phyloP scores from a whole-genome alignment of 2,113 vertebrate genomes.

The Kryptolebias marmoratus region DNA sequence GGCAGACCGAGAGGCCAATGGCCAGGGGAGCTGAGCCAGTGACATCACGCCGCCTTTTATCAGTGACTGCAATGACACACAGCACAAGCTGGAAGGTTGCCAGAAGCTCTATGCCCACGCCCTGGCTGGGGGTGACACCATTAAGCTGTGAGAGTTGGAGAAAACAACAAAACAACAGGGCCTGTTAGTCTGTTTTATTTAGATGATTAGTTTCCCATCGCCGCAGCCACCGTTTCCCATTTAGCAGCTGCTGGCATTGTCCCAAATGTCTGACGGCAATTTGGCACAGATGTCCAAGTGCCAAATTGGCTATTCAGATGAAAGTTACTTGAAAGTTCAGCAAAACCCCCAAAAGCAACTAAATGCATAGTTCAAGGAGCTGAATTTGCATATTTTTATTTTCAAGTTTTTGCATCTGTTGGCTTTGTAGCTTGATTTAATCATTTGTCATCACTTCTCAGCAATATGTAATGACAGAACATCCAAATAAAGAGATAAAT shows the following conservation, averaged over 20 bases:
- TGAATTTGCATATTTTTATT: slow-evolving; percentile 32
- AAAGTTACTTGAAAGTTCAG: slow-evolving; percentile 7
- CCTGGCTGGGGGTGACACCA: slow-evolving; percentile 85
- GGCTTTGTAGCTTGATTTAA: slow-evolving; percentile 13
- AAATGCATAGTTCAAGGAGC: slow-evolving; percentile 12
- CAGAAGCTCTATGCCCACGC: slow-evolving; percentile 92
- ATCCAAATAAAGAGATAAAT: neutral
- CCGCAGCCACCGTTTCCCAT: slow-evolving; percentile 9
- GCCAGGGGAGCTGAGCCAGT: slow-evolving; percentile 90
- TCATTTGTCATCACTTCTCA: slow-evolving; percentile 50
- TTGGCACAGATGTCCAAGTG: slow-evolving; percentile 22
- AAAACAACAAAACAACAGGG: slow-evolving; percentile 26
- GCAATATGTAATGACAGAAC: slow-evolving; percentile 37
- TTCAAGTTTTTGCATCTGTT: slow-evolving; percentile 23
- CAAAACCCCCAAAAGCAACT: slow-evolving; percentile 5
- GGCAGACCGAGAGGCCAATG: slow-evolving; percentile 92
- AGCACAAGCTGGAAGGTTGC: slow-evolving; percentile 96
- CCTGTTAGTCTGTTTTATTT: slow-evolving; percentile 37
- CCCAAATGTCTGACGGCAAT: slow-evolving; percentile 17
- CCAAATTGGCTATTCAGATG: slow-evolving; percentile 8
- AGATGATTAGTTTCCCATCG: slow-evolving; percentile 42
- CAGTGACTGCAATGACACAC: slow-evolving; percentile 94
- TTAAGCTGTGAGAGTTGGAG: slow-evolving; percentile 63
- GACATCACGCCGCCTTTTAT: slow-evolving; percentile 90
- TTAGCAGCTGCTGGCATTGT: slow-evolving; percentile 22